Base-by-base conservation (phyloP, 1,140 invertebrate species). In the Ruditapes philippinarum region DNA sequence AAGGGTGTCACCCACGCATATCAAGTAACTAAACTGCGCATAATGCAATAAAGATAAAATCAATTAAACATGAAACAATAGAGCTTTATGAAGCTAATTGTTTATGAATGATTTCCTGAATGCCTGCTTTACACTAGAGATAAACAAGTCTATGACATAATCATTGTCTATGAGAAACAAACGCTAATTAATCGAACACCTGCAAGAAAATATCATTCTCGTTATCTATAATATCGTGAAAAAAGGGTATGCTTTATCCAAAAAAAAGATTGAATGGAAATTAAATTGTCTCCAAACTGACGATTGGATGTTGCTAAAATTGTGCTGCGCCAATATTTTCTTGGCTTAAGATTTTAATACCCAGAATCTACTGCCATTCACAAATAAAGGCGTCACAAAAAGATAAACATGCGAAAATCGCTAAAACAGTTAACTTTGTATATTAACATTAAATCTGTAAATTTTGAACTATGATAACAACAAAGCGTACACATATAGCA, bases 21-120 rank as follows among this genome's bases (percentile, higher is more conserved):
- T 78, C 74, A 78, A n/a, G 17, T 78, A 78, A 78, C 74, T 78
- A 78, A 78, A 76, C 42, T 31, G 22, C n/a, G 54, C 49, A 17
- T 78, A 78, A 78, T 78, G 74, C 45, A 78, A 78, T 78, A 78
- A 78, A 78, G 74, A 78, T 78, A 78, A 78, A 78, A 78, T 78
- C 74, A 78, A 78, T 78, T 78, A 78, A 78, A 78, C 74, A 78
- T 78, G 42, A 78, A 78, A 78, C 74, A 78, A 78, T 57, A 38
- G 31, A 49, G 74, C 74, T 78, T 54, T 78, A 78, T 78, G 74
- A 78, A 57, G 28, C 22, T 54, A 54, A 78, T 78, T 78, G 45
- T 78, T 78, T 78, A 78, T 51, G 74, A 40, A 78, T 49, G 74
- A 36, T 22, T 54, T 51, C 45, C 45, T 78, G 45, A 36, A 78